phyloP scores from a whole-genome alignment of 1,140 invertebrate genomes.

The Dreissena polymorpha region DNA sequence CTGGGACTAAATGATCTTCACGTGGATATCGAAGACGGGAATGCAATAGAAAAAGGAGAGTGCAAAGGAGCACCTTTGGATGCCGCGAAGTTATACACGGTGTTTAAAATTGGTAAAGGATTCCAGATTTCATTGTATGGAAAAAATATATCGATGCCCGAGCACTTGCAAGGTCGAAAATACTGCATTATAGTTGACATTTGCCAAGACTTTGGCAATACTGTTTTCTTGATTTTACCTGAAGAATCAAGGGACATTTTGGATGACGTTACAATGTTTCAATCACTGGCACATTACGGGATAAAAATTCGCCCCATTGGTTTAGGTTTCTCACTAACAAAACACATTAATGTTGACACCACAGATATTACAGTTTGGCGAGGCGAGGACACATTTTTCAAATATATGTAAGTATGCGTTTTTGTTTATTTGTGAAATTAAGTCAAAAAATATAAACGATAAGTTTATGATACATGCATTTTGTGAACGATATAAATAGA shows the following conservation, averaged over 20 bases:
- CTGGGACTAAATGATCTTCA: slow-evolving; percentile 23
- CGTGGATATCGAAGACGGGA: background rate
- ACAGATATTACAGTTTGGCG: background rate
- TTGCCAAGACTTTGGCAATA: slow-evolving; percentile 31
- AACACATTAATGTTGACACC: background rate
- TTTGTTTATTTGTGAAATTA: background rate
- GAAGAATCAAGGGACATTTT: slow-evolving; percentile 30
- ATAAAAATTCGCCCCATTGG: slow-evolving; percentile 16
- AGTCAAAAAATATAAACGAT: background rate
- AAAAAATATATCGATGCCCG: background rate
- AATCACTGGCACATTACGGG: background rate
- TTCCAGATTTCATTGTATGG: slow-evolving; percentile 31
- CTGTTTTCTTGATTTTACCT: slow-evolving; percentile 36
- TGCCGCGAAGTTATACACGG: slow-evolving; percentile 12
- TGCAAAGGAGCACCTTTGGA: slow-evolving; percentile 32
- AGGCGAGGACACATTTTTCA: slow-evolving; percentile 29
- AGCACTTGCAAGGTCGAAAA: background rate
- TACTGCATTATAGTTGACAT: slow-evolving; percentile 43
- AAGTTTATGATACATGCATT: background rate
- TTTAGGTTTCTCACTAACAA: slow-evolving; percentile 26
- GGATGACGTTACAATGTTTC: background rate
- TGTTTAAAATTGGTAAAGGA: slow-evolving; percentile 23
- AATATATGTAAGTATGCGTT: slow-evolving; percentile 36
- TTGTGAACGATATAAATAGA: background rate
- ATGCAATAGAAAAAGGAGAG: background rate